A percentile compares a stretch with the other conserved stretches of the same genome.
Evolutionary conservation across 2,888 invertebrate genomes (phyloP).

Genomic region (Didymodactylos carnosus): DNA sequence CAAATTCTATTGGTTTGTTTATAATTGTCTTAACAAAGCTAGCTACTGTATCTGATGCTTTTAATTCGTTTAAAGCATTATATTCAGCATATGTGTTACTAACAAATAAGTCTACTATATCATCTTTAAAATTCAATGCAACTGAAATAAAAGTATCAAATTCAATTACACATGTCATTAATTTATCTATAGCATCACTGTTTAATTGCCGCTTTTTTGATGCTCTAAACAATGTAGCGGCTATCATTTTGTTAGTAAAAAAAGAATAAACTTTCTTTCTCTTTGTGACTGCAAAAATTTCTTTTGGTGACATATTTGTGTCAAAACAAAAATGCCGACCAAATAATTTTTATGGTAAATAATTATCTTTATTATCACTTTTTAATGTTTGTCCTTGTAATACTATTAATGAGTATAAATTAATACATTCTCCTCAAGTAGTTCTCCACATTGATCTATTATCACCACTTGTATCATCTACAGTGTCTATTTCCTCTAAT

Average conservation of each 20-base stretch:
- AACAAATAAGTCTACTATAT: background rate
- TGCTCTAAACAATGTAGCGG: background rate
- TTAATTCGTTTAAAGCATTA: background rate
- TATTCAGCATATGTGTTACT: background rate
- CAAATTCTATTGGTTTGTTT: background rate
- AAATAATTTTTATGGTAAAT: background rate
- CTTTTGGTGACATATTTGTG: background rate
- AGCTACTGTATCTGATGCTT: background rate
- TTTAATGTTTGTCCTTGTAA: background rate
- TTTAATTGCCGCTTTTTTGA: background rate
- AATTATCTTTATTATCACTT: background rate
- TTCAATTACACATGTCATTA: background rate
- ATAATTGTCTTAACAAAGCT: background rate
- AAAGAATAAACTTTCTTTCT: background rate
- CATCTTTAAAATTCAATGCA: background rate
- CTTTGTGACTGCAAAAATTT: background rate
- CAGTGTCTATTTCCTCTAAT: background rate
- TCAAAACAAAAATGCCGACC: background rate
- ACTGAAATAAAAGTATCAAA: background rate
- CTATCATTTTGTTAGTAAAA: background rate
- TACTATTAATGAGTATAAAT: background rate
- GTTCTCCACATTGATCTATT: background rate
- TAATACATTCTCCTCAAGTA: background rate
- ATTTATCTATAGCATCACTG: background rate
- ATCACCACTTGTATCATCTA: background rate